These are phyloP conservation scores for Bothrops jararaca DNA, from an alignment of 2,113 vertebrate species.

Conservation along the genomic window DNA sequence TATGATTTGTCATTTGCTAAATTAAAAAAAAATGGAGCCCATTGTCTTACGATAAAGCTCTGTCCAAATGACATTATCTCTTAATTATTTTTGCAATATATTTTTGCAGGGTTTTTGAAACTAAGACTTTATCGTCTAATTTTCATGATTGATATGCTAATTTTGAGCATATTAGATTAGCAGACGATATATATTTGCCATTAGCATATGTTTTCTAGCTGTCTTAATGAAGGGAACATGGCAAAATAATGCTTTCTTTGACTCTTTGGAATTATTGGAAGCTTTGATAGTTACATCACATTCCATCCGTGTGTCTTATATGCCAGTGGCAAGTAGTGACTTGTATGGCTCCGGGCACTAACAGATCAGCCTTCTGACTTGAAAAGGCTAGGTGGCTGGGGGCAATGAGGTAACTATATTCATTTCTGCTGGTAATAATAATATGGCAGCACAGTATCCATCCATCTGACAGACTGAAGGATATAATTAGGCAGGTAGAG, in stretches of 20 bases:
- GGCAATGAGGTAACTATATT: neutral
- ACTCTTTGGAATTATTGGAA: slow-evolving; percentile 10
- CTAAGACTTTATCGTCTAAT: slow-evolving; percentile 62
- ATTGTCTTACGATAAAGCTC: slow-evolving; percentile 35
- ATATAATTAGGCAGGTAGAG: neutral
- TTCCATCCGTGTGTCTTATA: neutral
- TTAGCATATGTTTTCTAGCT: slow-evolving; percentile 57
- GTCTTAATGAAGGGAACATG: slow-evolving; percentile 52
- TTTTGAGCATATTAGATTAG: slow-evolving; percentile 66
- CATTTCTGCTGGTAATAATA: neutral
- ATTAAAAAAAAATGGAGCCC: slow-evolving; percentile 33
- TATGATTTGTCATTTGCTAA: slow-evolving; percentile 37
- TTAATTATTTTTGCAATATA: slow-evolving; percentile 68
- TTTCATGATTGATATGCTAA: slow-evolving; percentile 67
- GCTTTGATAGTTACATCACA: neutral
- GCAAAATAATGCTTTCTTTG: slow-evolving; percentile 27
- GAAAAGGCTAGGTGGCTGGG: neutral
- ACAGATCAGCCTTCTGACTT: neutral
- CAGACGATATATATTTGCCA: slow-evolving; percentile 62
- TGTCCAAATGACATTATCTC: slow-evolving; percentile 42
- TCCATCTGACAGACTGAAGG: neutral
- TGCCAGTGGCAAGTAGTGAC: neutral
- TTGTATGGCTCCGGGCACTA: neutral
- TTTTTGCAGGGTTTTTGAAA: slow-evolving; percentile 58
- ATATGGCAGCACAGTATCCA: neutral